Percentiles rank a stretch among this genome's conserved stretches.
phyloP scores from a whole-genome alignment of 2,888 invertebrate genomes.

The Polyommatus icarus region DNA sequence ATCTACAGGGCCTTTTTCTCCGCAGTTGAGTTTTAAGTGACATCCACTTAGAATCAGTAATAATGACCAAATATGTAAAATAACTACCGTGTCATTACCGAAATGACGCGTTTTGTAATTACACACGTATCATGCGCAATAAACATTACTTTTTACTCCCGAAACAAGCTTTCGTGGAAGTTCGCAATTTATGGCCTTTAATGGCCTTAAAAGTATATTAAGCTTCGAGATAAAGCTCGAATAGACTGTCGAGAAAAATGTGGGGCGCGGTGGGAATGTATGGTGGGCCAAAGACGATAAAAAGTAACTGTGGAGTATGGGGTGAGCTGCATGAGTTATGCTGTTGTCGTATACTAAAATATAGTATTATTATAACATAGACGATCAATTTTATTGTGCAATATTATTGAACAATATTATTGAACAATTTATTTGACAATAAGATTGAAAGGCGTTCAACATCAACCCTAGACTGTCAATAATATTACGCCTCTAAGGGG shows the following conservation, averaged over 20 bases:
- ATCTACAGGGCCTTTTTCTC: not conserved
- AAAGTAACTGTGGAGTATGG: not conserved
- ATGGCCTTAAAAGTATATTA: not conserved
- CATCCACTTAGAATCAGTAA: not conserved
- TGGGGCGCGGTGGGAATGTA: too few species aligned
- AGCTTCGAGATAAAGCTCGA: not conserved
- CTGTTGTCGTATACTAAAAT: too few species aligned
- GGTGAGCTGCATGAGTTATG: too few species aligned
- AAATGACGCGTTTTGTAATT: not conserved
- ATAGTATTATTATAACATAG: too few species aligned
- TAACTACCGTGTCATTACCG: not conserved
- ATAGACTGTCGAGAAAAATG: not conserved
- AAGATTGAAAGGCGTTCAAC: too few species aligned
- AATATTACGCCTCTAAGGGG: too few species aligned
- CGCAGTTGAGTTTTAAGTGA: not conserved
- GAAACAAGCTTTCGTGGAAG: not conserved
- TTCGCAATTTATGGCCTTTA: not conserved
- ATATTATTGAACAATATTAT: too few species aligned
- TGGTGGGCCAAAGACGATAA: not conserved
- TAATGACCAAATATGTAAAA: conserved; percentile 10
- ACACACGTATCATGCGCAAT: not conserved
- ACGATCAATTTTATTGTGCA: too few species aligned
- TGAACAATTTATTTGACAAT: too few species aligned
- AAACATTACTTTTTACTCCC: conserved; percentile 16
- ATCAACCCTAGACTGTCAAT: too few species aligned